A percentile compares a stretch with the other conserved stretches of the same genome.
Conservation (phyloP, 2,888 invertebrate genomes). For the Omphaloscelis lunosa region DNA sequence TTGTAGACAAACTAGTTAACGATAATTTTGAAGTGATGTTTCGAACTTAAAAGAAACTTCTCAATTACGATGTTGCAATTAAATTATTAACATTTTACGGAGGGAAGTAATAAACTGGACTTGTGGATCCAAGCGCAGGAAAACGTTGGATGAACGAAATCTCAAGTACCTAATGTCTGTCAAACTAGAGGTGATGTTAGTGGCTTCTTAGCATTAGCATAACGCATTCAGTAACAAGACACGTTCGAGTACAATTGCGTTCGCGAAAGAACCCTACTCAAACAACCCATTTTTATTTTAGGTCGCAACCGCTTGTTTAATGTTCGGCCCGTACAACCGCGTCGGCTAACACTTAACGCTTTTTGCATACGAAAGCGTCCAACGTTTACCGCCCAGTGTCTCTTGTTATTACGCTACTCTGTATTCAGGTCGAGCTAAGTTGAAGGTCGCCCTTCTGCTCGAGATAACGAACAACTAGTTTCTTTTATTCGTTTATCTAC, state of each 20-base stretch:
- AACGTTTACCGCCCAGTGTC: slow-evolving; percentile 85
- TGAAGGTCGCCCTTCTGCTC: slow-evolving; percentile 87
- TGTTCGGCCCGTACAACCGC: slow-evolving; percentile 90
- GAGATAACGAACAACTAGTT: slow-evolving; percentile 85
- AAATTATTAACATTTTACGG: slow-evolving; percentile 44
- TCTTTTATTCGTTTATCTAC: slow-evolving; percentile 75
- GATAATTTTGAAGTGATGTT: slow-evolving; percentile 61
- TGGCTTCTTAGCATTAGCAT: slow-evolving; percentile 83
- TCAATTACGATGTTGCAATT: slow-evolving; percentile 49
- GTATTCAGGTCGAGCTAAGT: slow-evolving; percentile 85
- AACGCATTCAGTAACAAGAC: slow-evolving; percentile 90
- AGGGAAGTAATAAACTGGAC: slow-evolving; percentile 22
- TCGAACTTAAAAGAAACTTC: slow-evolving; percentile 56
- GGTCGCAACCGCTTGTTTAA: slow-evolving; percentile 89
- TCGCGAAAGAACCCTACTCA: slow-evolving; percentile 90
- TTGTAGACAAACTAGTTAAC: slow-evolving; percentile 55
- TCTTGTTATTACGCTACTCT: slow-evolving; percentile 87
- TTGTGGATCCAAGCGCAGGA: background rate
- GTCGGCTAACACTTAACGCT: slow-evolving; percentile 90
- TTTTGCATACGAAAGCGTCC: slow-evolving; percentile 90
- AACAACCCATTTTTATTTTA: slow-evolving; percentile 90
- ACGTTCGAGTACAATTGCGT: slow-evolving; percentile 90
- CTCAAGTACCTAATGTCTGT: slow-evolving; percentile 27
- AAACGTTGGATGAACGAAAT: slow-evolving; percentile 1
- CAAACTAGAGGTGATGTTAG: slow-evolving; percentile 69